Base-by-base conservation (phyloP, 2,888 invertebrate genomes). In the Ormia ochracea region DNA sequence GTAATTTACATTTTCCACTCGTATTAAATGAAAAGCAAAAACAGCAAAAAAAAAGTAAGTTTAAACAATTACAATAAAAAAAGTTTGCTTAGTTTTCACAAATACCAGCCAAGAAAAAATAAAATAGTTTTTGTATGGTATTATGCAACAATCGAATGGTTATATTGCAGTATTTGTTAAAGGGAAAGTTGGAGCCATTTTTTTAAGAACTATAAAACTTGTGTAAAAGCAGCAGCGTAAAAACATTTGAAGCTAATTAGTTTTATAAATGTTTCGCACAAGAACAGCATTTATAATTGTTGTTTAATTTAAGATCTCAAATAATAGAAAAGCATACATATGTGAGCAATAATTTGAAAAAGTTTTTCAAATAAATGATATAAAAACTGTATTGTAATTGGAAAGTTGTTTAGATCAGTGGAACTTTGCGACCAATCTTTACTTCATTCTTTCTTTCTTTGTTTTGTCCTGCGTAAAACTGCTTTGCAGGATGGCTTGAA, bases 241-340 rank as follows among this genome's bases (percentile, higher is more conserved):
- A 56, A n/a, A 69, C 45, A 52, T 69, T 63, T 69, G 61, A 69
- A 76, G 54, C 69, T 72, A 77, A 77, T 77, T 72, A 72, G 65
- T 72, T 58, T 48, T 58, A 76, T 75, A 77, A 63, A 70, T 69
- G 65, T 59, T 72, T 9, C 12, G 36, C 66, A 68, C 36, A 73
- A 59, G 43, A 68, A 61, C 26, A 68, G 54, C 23, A 68, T 41
- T 68, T 68, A 36, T 76, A 76, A 63, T 63, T 69, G 75, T 68
- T 69, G 69, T 69, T 61, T 54, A 76, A 76, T 76, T 59, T 68
- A 61, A 61, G 61, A 38, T 38, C 36, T 54, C 58, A 58, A 75
- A 66, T 43, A 66, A 68, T 58, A 33, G 19, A 48, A 50, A 58
- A 28, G n/a, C n/a, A n/a, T n/a, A n/a, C 28, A 38, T 12, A 36